Evolutionary conservation across 1,140 invertebrate species (phyloP).

Genomic region (Thalassaphorura encarpata): DNA sequence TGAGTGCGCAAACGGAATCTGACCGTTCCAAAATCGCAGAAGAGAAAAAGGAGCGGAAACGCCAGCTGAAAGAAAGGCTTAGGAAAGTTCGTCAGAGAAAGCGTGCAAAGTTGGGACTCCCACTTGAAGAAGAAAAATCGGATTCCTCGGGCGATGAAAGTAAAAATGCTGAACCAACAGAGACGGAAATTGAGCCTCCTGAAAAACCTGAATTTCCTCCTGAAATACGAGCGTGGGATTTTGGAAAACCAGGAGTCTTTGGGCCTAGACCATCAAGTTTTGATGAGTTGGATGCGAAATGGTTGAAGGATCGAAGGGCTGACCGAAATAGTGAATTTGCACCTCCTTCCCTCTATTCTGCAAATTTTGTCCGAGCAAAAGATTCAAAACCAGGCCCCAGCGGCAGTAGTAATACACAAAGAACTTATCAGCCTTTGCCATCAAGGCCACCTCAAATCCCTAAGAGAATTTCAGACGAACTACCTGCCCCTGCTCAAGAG

Average conservation of each 20-base stretch:
- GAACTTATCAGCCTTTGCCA: not conserved
- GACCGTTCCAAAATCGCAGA: constrained; percentile 55
- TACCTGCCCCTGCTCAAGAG: constrained; percentile 9
- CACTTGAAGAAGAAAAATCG: constrained; percentile 40
- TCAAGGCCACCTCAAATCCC: constrained; percentile 7
- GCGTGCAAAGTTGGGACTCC: constrained; percentile 60
- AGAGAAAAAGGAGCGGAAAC: constrained; percentile 52
- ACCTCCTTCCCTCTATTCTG: constrained; percentile 33
- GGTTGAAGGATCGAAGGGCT: constrained; percentile 34
- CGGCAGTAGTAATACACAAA: too few relatives aligned
- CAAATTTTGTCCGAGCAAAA: constrained; percentile 4
- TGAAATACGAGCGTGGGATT: constrained; percentile 36
- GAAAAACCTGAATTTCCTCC: not conserved
- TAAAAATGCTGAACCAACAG: not conserved
- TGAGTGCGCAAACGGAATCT: constrained; percentile 57
- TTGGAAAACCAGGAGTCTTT: constrained; percentile 35
- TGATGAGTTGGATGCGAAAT: constrained; percentile 35
- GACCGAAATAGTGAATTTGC: constrained; percentile 37
- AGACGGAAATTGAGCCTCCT: not conserved
- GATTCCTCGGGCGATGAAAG: constrained; percentile 16
- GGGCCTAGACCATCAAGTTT: constrained; percentile 22
- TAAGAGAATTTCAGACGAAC: constrained; percentile 10
- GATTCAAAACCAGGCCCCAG: not conserved
- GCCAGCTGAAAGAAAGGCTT: constrained; percentile 59
- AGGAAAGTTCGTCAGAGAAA: constrained; percentile 66